Conservation (phyloP, 2,113 vertebrate genomes). For the Oncorhynchus keta region DNA sequence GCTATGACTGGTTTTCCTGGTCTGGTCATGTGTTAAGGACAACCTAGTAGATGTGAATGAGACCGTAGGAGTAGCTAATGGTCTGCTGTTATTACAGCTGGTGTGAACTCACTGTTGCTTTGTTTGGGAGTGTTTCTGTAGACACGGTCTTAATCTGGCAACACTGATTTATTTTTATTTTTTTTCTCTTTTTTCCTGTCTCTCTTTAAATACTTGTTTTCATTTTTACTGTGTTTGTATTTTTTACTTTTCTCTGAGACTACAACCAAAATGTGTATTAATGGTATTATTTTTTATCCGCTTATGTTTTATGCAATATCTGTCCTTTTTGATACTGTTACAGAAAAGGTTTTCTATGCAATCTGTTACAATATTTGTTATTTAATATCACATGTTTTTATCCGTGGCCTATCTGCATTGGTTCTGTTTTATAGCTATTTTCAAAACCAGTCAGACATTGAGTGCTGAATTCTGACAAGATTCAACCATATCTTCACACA, state of each 20-base stretch:
- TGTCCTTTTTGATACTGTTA: neutral
- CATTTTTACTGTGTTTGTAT: neutral
- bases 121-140: neutral
- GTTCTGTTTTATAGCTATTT: neutral
- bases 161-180: constrained; percentile 21
- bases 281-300: neutral
- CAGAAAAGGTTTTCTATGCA: neutral
- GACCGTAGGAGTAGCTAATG: neutral
- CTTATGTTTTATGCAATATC: neutral
- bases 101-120: neutral
- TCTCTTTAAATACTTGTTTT: constrained; percentile 9
- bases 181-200: neutral
- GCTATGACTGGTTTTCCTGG: neutral
- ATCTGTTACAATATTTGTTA: neutral
- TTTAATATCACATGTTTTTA: neutral
- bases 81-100: neutral
- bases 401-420: neutral
- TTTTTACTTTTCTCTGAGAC: constrained; percentile 4
- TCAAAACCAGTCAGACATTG: neutral
- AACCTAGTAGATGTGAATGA: neutral
- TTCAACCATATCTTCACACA: neutral
- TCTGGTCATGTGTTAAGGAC: no score
- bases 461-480: neutral
- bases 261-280: neutral
- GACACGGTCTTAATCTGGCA: constrained; percentile 6